A percentile compares a stretch with the other conserved stretches of the same genome.
Evolutionary conservation across 1,140 invertebrate genomes (phyloP).

Genomic region (Pseudomyrmex gracilis): DNA sequence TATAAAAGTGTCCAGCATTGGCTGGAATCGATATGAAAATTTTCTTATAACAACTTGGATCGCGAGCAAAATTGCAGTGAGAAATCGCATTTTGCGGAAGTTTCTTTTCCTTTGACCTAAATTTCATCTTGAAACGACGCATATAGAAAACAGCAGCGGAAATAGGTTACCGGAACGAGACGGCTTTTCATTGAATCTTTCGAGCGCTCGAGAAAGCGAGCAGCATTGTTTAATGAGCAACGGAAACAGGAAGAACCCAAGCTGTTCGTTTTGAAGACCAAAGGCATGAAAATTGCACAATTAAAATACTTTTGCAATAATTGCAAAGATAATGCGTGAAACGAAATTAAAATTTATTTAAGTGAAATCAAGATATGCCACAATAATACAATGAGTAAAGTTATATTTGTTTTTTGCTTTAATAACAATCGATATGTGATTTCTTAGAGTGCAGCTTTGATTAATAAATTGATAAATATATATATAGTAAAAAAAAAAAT

Average conservation of each 20-base stretch:
- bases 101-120: constrained; percentile 15
- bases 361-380: no score
- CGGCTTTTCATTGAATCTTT: constrained; percentile 67
- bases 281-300: constrained; percentile 13
- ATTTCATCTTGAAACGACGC: constrained; percentile 22
- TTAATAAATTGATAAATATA: no score
- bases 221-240: constrained; percentile 62
- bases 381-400: no score
- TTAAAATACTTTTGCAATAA: constrained; percentile 7
- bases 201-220: constrained; percentile 55
- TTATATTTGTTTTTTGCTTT: no score
- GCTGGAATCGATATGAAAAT: background rate
- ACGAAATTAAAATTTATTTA: background rate
- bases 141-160: constrained; percentile 40
- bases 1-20: constrained; percentile 4
- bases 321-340: background rate
- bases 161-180: constrained; percentile 66
- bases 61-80: constrained; percentile 37
- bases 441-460: no score
- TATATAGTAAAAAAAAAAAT: no score
- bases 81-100: background rate
- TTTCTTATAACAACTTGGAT: constrained; percentile 35
- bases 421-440: no score
- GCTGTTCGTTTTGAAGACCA: constrained; percentile 9
- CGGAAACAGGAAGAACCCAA: constrained; percentile 9